Conservation (phyloP, 2,888 invertebrate genomes). For the Vannuccia rotundouncinata region DNA sequence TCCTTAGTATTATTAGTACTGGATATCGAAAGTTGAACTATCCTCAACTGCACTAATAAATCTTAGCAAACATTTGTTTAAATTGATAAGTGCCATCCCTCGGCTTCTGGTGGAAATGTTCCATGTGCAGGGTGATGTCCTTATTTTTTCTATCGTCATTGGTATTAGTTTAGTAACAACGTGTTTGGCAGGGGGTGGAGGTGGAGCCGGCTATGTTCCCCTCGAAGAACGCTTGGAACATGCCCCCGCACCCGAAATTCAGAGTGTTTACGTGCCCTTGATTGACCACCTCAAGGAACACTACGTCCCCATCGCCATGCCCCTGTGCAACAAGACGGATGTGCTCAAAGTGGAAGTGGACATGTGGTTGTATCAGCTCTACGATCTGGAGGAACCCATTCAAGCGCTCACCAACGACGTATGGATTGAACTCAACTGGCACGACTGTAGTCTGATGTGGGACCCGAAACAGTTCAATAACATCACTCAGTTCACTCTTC, state of each 20-base stretch:
- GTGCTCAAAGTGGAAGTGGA: background rate
- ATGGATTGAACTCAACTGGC: conserved; percentile 37
- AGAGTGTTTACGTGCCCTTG: background rate
- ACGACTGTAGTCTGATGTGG: conserved; percentile 34
- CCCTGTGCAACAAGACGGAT: background rate
- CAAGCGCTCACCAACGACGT: conserved; percentile 35
- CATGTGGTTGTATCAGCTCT: conserved; percentile 38
- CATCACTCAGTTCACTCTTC: conserved; percentile 32
- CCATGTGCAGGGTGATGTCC: background rate
- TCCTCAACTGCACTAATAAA: too few relatives aligned
- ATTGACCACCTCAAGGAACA: background rate
- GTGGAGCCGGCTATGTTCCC: background rate
- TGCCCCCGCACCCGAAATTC: background rate
- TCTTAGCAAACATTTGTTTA: background rate
- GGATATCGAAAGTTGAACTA: background rate
- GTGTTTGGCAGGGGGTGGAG: background rate
- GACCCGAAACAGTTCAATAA: conserved; percentile 32
- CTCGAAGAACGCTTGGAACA: background rate
- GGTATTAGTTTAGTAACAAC: background rate
- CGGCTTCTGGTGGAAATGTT: background rate
- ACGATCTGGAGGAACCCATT: conserved; percentile 36
- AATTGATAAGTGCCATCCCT: background rate
- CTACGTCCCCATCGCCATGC: background rate
- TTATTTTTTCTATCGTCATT: background rate
- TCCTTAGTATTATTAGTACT: too few relatives aligned